Evolutionary conservation across 2,888 invertebrate species (phyloP), one percentile per base, ranked within the genome.

Genomic region (Cantharis lateralis): DNA sequence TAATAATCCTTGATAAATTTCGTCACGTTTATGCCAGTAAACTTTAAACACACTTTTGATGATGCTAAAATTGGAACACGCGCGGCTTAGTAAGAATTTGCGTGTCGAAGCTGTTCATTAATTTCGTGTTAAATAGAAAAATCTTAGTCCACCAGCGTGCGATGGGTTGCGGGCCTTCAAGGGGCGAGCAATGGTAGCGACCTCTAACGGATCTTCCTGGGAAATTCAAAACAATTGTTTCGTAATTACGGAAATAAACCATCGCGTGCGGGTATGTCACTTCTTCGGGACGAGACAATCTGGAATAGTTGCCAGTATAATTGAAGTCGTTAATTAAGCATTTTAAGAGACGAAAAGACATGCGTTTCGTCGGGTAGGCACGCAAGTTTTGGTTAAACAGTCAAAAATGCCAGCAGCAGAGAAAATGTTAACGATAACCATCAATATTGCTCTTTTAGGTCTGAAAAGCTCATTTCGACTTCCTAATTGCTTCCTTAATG

Each of bases 401-500:
- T 70, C 10, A 61, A 32, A 48, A 70, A 48, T 61, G 70, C 32
- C 32, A n/a, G 70, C 9, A 61, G 32, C 70, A 18, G n/a, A 28
- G 70, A 28, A 70, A 70, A 18, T 70, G 61, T 15, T 24, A 15
- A 48, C 61, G 70, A 70, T 70, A 70, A 61, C n/a, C 20, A 70
- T 70, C 70, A 48, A 48, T 70, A 70, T 70, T 70, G 70, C 48
- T 32, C 70, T 70, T 70, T 70, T 70, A 70, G 61, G 48, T 70
- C 48, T 70, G 13, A 48, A 48, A 48, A 18, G 61, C 70, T 70
- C 70, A 70, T 70, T 70, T 70, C 18, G 28, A 48, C 70, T 70
- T 70, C 70, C 70, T 70, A 70, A 70, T 70, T 70, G 70, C 48
- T 70, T 70, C 70, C 70, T 70, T 70, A 70, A 70, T 70, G 70